Percentiles rank a stretch among this genome's conserved stretches.
Evolutionary conservation across 1,140 invertebrate species (phyloP).

Genomic region (Magallana ariakensis): DNA sequence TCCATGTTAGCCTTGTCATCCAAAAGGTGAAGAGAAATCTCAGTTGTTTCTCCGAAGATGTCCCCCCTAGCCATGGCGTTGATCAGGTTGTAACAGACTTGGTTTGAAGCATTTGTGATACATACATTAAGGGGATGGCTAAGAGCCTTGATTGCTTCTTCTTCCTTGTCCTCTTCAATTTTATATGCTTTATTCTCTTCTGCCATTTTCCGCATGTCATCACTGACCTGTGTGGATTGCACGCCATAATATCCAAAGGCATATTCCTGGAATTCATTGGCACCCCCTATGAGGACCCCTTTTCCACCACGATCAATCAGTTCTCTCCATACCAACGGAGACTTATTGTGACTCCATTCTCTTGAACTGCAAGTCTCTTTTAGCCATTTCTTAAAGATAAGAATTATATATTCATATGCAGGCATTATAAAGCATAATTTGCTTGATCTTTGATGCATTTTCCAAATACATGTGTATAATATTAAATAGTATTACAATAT

Average conservation of each 20-base stretch:
- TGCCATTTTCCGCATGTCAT: conserved; percentile 75
- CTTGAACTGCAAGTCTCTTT: conserved; percentile 69
- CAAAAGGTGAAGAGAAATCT: conserved; percentile 71
- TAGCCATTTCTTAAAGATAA: conserved; percentile 73
- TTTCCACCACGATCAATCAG: conserved; percentile 79
- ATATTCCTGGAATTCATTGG: conserved; percentile 80
- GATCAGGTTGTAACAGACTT: conserved; percentile 71
- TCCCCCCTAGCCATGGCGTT: conserved; percentile 70
- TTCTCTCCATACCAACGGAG: conserved; percentile 80
- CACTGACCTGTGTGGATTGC: conserved; percentile 72
- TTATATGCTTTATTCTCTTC: conserved; percentile 75
- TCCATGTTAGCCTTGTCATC: conserved; percentile 65
- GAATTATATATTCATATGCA: too few species aligned
- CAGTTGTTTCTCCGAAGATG: conserved; percentile 70
- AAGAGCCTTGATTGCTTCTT: conserved; percentile 60
- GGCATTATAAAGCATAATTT: too few species aligned
- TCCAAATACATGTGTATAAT: too few species aligned
- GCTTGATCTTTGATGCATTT: too few species aligned
- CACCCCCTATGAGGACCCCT: conserved; percentile 79
- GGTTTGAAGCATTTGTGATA: conserved; percentile 74
- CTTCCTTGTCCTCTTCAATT: conserved; percentile 72
- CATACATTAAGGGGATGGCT: conserved; percentile 75
- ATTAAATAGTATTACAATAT: too few species aligned
- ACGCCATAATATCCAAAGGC: conserved; percentile 77
- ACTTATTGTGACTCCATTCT: conserved; percentile 76